Evolutionary conservation across 2,888 invertebrate species (phyloP).

Genomic region (Boloria selene): DNA sequence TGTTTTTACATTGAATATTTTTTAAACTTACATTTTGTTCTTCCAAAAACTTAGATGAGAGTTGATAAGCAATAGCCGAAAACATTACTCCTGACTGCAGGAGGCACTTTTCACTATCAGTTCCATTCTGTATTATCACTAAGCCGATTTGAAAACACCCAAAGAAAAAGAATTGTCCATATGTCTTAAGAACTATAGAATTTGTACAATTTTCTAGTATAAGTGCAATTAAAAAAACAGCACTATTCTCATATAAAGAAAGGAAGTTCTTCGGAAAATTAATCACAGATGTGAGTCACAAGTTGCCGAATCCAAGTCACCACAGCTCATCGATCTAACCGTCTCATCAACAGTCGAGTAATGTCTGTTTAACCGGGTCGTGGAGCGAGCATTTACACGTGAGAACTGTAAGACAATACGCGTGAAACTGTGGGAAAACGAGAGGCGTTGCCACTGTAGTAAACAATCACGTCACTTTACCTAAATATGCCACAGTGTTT

Average conservation of each 20-base stretch:
- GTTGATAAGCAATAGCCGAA: conserved; percentile 70
- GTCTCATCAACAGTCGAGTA: conserved; percentile 30
- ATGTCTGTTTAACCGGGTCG: conserved; percentile 51
- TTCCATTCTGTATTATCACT: conserved; percentile 55
- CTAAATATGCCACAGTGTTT: conserved; percentile 52
- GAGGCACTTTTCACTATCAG: conserved; percentile 47
- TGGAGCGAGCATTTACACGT: conserved; percentile 64
- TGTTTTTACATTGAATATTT: neutral
- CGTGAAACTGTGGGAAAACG: conserved; percentile 77
- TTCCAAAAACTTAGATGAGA: conserved; percentile 71
- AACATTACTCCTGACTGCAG: conserved; percentile 66
- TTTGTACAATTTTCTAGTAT: conserved; percentile 6
- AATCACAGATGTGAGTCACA: conserved; percentile 57
- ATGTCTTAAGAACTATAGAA: neutral
- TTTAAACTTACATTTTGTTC: conserved; percentile 62
- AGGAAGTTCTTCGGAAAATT: conserved; percentile 54
- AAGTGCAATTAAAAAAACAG: neutral
- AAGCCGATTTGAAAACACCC: conserved; percentile 23
- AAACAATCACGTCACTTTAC: conserved; percentile 81
- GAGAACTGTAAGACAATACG: conserved; percentile 74
- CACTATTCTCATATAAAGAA: conserved; percentile 32
- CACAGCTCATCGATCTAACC: conserved; percentile 49
- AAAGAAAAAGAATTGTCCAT: neutral
- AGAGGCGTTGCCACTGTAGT: conserved; percentile 82
- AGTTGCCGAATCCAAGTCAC: conserved; percentile 43